Evolutionary conservation across 1,140 invertebrate species (phyloP), one percentile per base, ranked within the genome.

Genomic region (Danaus melanippus): DNA sequence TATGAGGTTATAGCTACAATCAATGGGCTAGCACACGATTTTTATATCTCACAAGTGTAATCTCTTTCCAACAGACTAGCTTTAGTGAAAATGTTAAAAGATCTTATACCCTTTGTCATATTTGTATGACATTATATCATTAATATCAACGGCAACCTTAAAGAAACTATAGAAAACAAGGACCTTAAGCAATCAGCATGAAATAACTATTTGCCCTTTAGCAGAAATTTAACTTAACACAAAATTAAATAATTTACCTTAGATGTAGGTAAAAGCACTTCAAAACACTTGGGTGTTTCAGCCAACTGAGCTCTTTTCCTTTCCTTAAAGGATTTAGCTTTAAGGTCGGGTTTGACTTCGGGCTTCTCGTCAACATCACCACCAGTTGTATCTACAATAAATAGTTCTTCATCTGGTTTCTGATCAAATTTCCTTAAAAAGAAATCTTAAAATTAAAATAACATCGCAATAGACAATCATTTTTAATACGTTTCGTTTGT

Each of bases 391-490:
- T 90, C 89, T 10, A 89, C 50, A 12, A 87, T 70, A 53, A 90
- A 90, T n/a, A 90, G 65, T 44, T 90, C 89, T 15, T 79, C 80
- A 68, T 90, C 85, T 32, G 84, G 72, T 67, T 90, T 90, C 10
- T 76, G 69, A 9, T 83, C 79, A 66, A 89, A 89, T 51, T 88
- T 82, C 48, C 83, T 86, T 56, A 12, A 66, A 71, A 45, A 45
- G 8, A 42, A 12, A 51, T 15, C 21, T 44, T 40, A 53, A 32
- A 32, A 32, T 32, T 32, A 32, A 32, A 7, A 32, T 32, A 3
- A 5, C 21, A 32, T 5, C 21, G 12, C 39, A 52, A 7, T 42
- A 51, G 7, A 15, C 11, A 50, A 43, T 46, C 39, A 32, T 39
- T 49, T n/a, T 53, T 56, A 15, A 53, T 48, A 47, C n/a, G 6